Percentiles rank a stretch among this genome's conserved stretches.
These are phyloP conservation scores for Etheostoma perlongum DNA, from an alignment of 2,797 vertebrate species.

Conservation along the genomic window DNA sequence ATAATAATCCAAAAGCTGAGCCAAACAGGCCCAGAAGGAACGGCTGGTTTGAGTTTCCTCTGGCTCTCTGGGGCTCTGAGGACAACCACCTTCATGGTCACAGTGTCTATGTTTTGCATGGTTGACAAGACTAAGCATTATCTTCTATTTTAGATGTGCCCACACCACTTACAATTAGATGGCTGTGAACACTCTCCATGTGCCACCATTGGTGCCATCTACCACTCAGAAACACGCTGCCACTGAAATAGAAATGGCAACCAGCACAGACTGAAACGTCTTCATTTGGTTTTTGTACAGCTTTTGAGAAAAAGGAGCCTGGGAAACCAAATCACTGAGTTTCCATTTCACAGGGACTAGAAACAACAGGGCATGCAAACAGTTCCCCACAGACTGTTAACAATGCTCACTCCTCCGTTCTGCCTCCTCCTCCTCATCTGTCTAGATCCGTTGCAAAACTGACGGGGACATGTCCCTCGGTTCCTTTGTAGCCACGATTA, in stretches of 20 bases:
- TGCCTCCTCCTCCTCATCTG: constrained; percentile 73
- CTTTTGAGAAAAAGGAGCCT: constrained; percentile 74
- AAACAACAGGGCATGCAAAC: constrained; percentile 80
- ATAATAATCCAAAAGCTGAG: constrained; percentile 66
- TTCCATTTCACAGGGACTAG: constrained; percentile 80
- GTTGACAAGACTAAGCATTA: constrained; percentile 72
- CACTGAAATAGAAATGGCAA: constrained; percentile 68
- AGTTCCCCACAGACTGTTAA: constrained; percentile 82
- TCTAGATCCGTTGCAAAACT: constrained; percentile 76
- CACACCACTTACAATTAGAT: constrained; percentile 68
- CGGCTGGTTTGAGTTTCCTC: constrained; percentile 45
- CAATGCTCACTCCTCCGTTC: constrained; percentile 79
- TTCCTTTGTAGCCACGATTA: constrained; percentile 82
- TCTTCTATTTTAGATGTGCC: constrained; percentile 75
- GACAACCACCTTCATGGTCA: constrained; percentile 56
- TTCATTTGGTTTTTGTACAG: constrained; percentile 71
- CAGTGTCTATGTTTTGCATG: constrained; percentile 63
- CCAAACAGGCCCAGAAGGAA: constrained; percentile 58
- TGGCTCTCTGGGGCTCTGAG: constrained; percentile 50
- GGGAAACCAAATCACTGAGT: constrained; percentile 79
- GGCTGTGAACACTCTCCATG: constrained; percentile 64
- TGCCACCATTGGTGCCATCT: constrained; percentile 62
- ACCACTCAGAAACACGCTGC: constrained; percentile 46
- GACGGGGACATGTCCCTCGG: constrained; percentile 78
- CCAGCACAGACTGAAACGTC: constrained; percentile 67